Evolutionary conservation across 2,888 invertebrate genomes (phyloP), one percentile per base, ranked within the genome.

Genomic region (Drosophila meridionalis): DNA sequence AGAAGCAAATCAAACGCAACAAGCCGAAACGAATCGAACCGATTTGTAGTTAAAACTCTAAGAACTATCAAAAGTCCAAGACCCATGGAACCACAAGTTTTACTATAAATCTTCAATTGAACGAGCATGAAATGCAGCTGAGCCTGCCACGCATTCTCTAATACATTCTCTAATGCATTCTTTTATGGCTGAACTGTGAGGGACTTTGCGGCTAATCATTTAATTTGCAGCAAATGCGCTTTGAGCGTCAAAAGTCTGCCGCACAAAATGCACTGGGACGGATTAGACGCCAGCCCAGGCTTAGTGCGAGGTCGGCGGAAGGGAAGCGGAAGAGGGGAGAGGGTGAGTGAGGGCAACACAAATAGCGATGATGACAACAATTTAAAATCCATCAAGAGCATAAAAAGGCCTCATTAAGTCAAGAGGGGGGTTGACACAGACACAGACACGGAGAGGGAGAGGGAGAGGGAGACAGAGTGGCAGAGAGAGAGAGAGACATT

Each of bases 381-480:
- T 91, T 91, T 89, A 91, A 91, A 91, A 90, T 90, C 90, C 89
- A 91, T 91, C 90, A 91, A 90, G 86, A 85, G 87, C 83, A 86
- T 83, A 87, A 86, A 86, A 88, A 90, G 85, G 86, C 85, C 90
- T 90, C 89, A 91, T 91, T 90, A 91, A 90, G 87, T 89, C 90
- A 91, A 91, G 90, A 90, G 91, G 90, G 89, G 52, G 52, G 36
- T 36, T 84, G 90, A 83, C 80, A 69, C 60, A 64, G 36, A 28
- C 59, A 6, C 12, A 12, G 12, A 14, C 5, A 40, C 2, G 14
- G 3, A 26, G 9, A 11, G 20, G 14, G 14, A 30, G 20, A 2
- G n/a, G 12, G 12, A 14, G 5, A 40, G 3, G 14, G 3, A 11
- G 9, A 11, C 11, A 30, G 14, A 30, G 20, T 20, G 20, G 20